Conservation (phyloP, 1,140 invertebrate species). For the Wasmannia auropunctata region DNA sequence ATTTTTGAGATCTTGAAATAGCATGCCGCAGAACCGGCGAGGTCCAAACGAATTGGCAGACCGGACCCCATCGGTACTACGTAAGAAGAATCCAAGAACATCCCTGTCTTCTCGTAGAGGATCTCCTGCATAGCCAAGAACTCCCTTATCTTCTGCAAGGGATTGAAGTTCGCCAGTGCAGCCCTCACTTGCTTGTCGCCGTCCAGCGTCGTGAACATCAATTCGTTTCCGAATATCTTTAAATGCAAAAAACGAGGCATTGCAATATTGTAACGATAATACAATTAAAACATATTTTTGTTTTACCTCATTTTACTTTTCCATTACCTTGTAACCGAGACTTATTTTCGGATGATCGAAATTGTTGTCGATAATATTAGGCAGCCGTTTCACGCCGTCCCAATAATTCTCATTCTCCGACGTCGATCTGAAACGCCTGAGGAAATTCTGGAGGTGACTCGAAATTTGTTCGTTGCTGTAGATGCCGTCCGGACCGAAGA, state of each 20-base stretch:
- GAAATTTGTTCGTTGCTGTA: constrained; percentile 88
- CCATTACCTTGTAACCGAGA: constrained; percentile 85
- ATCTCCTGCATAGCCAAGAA: constrained; percentile 92
- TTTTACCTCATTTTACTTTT: neutral
- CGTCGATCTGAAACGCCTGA: constrained; percentile 86
- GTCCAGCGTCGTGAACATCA: constrained; percentile 89
- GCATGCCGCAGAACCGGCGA: constrained; percentile 93
- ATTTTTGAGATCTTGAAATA: constrained; percentile 92
- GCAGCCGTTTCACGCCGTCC: constrained; percentile 86
- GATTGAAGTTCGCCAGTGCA: constrained; percentile 88
- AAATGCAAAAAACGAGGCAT: neutral
- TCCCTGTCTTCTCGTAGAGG: constrained; percentile 91
- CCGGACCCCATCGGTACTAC: constrained; percentile 94
- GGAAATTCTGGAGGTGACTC: constrained; percentile 85
- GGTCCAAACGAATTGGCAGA: constrained; percentile 92
- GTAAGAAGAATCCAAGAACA: constrained; percentile 94
- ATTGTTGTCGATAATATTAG: constrained; percentile 88
- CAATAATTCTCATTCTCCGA: constrained; percentile 84
- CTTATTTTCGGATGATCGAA: constrained; percentile 86
- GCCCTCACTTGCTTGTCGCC: constrained; percentile 89
- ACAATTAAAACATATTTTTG: neutral
- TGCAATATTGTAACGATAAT: neutral
- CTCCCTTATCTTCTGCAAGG: constrained; percentile 88
- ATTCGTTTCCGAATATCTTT: constrained; percentile 91
- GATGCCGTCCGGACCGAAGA: constrained; percentile 92